These are phyloP conservation scores for Scaptomyza hsui DNA, from an alignment of 1,140 invertebrate genomes.

Conservation along the genomic window DNA sequence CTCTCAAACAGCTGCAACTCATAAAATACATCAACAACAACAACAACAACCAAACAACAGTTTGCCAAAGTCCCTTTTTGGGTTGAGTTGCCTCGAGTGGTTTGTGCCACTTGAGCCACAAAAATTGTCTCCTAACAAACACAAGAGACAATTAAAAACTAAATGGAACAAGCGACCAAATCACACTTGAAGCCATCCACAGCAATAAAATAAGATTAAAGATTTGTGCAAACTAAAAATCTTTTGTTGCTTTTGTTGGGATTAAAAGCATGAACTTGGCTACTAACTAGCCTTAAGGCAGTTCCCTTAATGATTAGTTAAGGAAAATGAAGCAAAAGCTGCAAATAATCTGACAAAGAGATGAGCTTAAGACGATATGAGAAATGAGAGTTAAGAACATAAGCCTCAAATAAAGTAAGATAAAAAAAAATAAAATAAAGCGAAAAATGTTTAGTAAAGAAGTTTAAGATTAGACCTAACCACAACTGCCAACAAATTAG, in stretches of 20 bases:
- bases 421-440: neutral
- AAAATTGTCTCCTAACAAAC: constrained; percentile 1
- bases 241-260: neutral
- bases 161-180: constrained; percentile 8
- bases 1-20: neutral
- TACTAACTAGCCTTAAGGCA: neutral
- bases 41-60: neutral
- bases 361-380: neutral
- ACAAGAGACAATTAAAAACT: constrained; percentile 37
- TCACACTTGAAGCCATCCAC: neutral
- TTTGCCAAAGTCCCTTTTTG: constrained; percentile 10
- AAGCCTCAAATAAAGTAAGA: neutral
- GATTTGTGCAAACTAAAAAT: constrained; percentile 6
- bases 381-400: neutral
- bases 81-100: constrained; percentile 13
- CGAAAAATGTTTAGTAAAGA: no score
- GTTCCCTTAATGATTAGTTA: neutral
- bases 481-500: no score
- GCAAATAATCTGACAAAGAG: constrained; percentile 21
- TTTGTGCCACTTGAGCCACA: constrained; percentile 2
- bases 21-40: constrained; percentile 1
- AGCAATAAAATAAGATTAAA: constrained; percentile 2
- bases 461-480: no score
- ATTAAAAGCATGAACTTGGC: neutral
- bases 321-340: neutral